Conservation (phyloP, 2,888 invertebrate genomes). For the Minunthozetes semirufus region DNA sequence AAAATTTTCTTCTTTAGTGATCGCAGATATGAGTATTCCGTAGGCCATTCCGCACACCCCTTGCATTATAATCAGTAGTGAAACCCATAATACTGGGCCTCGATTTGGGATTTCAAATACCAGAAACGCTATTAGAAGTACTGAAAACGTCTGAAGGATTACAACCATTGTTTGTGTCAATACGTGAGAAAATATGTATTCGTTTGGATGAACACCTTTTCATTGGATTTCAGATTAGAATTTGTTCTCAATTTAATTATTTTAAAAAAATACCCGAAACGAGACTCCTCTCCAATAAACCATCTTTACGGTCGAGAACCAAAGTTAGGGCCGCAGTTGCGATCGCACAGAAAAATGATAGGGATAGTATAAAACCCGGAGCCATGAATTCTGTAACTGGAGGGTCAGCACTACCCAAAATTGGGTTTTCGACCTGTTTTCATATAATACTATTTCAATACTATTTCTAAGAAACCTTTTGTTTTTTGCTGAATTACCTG, state of each 20-base stretch:
- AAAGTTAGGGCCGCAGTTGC: constrained; percentile 84
- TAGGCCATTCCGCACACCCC: constrained; percentile 94
- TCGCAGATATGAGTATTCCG: constrained; percentile 85
- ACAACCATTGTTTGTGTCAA: constrained; percentile 90
- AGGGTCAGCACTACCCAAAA: constrained; percentile 55
- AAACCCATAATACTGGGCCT: constrained; percentile 76
- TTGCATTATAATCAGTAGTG: constrained; percentile 75
- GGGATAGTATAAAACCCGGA: constrained; percentile 73
- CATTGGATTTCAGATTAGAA: no score
- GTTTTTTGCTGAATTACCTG: constrained; percentile 4
- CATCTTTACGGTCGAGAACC: constrained; percentile 82
- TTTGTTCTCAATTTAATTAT: no score
- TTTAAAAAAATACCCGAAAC: constrained; percentile 59
- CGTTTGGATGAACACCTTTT: constrained; percentile 69
- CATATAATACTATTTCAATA: no score
- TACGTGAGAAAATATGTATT: constrained; percentile 86
- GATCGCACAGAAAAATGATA: constrained; percentile 91
- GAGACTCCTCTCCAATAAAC: constrained; percentile 82
- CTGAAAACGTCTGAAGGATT: constrained; percentile 77
- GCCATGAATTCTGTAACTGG: constrained; percentile 93
- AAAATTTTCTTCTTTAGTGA: constrained; percentile 50
- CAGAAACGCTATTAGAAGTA: constrained; percentile 80
- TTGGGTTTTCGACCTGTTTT: constrained; percentile 28
- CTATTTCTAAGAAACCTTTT: no score
- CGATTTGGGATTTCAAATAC: constrained; percentile 83